A percentile compares a stretch with the other conserved stretches of the same genome.
Evolutionary conservation across 2,888 invertebrate genomes (phyloP).

Genomic region (Ctenicera cuprea): DNA sequence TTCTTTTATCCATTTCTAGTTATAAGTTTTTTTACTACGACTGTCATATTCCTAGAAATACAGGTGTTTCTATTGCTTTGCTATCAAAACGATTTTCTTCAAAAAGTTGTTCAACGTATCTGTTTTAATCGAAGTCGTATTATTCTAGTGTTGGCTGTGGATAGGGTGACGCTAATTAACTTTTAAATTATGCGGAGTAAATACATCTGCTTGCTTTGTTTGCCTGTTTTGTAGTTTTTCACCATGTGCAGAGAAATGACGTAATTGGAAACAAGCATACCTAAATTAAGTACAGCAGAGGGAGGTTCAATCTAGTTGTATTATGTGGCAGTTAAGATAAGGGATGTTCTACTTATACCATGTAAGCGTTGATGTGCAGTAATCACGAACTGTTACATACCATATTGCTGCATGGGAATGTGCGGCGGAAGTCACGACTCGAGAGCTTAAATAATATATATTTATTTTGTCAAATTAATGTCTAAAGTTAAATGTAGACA

Average conservation of each 20-base stretch:
- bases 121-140: no score
- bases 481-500: conserved; percentile 2
- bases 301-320: not conserved
- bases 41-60: no score
- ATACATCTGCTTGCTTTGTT: not conserved
- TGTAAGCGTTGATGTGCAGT: conserved; percentile 1
- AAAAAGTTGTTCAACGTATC: no score
- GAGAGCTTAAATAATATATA: not conserved
- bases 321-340: conserved; percentile 15
- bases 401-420: conserved; percentile 28
- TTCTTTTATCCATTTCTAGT: not conserved
- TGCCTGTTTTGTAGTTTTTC: conserved; percentile 1
- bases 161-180: not conserved
- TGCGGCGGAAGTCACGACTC: conserved; percentile 32
- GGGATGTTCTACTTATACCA: conserved; percentile 19
- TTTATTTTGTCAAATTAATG: conserved; percentile 29
- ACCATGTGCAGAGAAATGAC: not conserved
- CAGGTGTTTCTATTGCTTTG: no score
- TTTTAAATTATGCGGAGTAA: not conserved
- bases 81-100: no score
- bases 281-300: not conserved
- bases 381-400: conserved; percentile 30
- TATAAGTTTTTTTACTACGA: no score
- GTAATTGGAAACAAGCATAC: not conserved
- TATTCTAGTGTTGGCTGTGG: no score